Conservation (phyloP, 2,888 invertebrate genomes). For the Chrysodeixis includens region DNA sequence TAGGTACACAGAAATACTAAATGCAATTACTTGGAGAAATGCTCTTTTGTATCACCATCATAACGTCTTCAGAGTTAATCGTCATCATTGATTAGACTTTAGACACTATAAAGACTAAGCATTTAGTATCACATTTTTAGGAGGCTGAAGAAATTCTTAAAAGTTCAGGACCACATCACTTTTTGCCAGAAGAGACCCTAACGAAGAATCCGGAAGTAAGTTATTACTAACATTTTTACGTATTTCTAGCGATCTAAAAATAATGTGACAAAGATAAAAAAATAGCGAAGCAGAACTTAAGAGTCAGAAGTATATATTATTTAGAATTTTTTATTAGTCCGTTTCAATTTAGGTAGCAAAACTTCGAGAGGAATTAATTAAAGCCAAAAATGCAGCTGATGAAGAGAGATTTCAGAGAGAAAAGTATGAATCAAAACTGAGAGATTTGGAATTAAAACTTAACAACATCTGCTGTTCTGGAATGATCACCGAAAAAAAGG, state of each 20-base stretch:
- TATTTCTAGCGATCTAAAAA: background rate
- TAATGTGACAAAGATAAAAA: background rate
- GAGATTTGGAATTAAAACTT: conserved; percentile 77
- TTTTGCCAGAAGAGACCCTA: conserved; percentile 20
- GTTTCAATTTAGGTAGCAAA: conserved; percentile 64
- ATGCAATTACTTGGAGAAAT: no score
- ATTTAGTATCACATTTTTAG: conserved; percentile 19
- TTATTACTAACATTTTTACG: background rate
- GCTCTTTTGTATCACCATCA: no score
- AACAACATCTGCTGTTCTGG: conserved; percentile 72
- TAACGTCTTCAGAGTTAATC: no score
- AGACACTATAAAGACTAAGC: no score
- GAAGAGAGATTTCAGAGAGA: conserved; percentile 75
- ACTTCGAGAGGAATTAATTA: conserved; percentile 76
- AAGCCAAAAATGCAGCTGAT: conserved; percentile 74
- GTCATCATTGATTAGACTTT: no score
- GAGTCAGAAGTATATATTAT: background rate
- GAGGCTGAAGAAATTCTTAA: conserved; percentile 22
- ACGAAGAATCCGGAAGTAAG: conserved; percentile 39
- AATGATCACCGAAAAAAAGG: conserved; percentile 60
- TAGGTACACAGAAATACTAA: no score
- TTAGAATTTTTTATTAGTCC: background rate
- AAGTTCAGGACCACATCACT: background rate
- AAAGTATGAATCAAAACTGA: conserved; percentile 77
- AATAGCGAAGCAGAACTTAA: background rate